A percentile compares a stretch with the other conserved stretches of the same genome.
phyloP scores from a whole-genome alignment of 2,113 vertebrate genomes.

The Meriones unguiculatus region DNA sequence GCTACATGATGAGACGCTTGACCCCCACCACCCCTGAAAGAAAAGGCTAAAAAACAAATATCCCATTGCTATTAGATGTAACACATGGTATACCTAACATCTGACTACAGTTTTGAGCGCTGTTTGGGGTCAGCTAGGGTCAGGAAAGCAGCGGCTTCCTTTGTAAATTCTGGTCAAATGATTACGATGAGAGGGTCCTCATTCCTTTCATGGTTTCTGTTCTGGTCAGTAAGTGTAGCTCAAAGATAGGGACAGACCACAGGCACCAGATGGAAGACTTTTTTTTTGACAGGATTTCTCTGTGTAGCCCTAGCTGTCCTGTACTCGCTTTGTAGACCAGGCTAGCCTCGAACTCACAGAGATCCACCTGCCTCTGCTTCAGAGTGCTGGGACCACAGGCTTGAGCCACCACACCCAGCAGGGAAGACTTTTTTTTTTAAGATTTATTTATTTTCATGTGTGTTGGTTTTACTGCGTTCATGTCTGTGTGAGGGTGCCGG shows the following conservation, averaged over 20 bases:
- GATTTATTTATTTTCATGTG: too few relatives aligned
- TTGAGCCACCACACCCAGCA: too few relatives aligned
- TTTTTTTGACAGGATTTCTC: too few relatives aligned
- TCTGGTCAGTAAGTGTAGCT: neutral
- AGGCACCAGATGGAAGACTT: neutral
- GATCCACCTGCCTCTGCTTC: too few relatives aligned
- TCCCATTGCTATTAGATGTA: neutral
- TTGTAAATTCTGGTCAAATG: neutral
- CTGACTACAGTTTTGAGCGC: neutral
- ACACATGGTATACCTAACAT: too few relatives aligned
- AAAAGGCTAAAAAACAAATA: neutral
- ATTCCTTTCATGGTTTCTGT: neutral
- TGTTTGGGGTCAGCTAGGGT: neutral
- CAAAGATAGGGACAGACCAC: neutral
- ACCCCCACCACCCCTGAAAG: too few relatives aligned
- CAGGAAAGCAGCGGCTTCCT: neutral
- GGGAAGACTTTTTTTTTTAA: neutral
- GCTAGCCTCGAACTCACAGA: too few relatives aligned
- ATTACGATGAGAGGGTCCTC: neutral
- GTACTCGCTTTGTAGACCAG: too few relatives aligned
- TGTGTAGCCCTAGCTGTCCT: too few relatives aligned
- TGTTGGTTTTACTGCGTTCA: too few relatives aligned
- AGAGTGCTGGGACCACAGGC: too few relatives aligned
- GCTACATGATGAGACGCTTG: neutral
- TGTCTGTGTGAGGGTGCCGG: too few relatives aligned